Evolutionary conservation across 2,113 vertebrate genomes (phyloP).

Genomic region (Acrocephalus kingi): DNA sequence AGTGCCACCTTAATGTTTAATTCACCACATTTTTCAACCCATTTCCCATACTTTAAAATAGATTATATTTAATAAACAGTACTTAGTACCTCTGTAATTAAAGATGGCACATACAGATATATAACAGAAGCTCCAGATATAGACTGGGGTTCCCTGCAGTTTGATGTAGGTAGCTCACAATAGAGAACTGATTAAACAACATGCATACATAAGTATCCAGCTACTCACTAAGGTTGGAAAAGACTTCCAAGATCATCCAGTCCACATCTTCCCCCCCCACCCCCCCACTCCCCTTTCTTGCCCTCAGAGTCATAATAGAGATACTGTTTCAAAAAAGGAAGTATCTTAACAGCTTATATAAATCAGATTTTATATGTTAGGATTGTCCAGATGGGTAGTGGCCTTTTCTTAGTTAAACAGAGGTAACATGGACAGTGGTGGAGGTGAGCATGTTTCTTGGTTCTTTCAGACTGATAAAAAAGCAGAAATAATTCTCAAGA

Average conservation of each 20-base stretch:
- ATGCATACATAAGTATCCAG: constrained; percentile 73
- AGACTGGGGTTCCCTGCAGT: not conserved
- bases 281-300: constrained; percentile 61
- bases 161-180: constrained; percentile 71
- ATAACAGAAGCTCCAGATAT: not conserved
- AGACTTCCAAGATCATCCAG: not conserved
- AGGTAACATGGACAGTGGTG: not conserved
- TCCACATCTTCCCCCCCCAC: constrained; percentile 66
- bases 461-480: not conserved
- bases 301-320: constrained; percentile 80
- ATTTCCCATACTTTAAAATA: not conserved
- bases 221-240: constrained; percentile 53
- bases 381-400: constrained; percentile 35
- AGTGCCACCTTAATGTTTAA: not conserved
- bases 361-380: constrained; percentile 83
- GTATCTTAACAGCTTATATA: constrained; percentile 80
- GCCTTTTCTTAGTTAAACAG: constrained; percentile 59
- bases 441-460: not conserved
- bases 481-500: not conserved
- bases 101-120: not conserved
- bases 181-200: constrained; percentile 85
- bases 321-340: constrained; percentile 73
- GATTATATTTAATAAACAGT: not conserved
- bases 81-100: not conserved
- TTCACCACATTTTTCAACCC: not conserved